Evolutionary conservation across 2,888 invertebrate species (phyloP).

Genomic region (Drosophila limbata): DNA sequence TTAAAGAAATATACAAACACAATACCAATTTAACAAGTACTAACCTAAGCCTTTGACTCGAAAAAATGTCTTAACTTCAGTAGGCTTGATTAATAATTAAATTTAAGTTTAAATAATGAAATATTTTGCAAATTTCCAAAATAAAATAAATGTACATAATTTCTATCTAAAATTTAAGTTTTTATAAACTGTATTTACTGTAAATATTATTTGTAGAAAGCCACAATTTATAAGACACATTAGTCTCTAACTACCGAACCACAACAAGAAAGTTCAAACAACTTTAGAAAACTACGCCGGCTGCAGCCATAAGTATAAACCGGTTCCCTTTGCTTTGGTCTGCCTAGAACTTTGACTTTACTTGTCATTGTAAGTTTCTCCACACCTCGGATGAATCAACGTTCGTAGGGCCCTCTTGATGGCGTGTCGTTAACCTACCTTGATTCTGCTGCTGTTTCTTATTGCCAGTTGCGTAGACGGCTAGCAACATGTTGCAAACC

Average conservation of each 20-base stretch:
- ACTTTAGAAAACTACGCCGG: constrained; percentile 22
- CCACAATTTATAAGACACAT: background rate
- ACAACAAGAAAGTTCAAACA: constrained; percentile 25
- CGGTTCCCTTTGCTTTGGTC: constrained; percentile 67
- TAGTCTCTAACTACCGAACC: constrained; percentile 5
- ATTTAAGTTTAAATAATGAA: background rate
- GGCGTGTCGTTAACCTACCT: constrained; percentile 63
- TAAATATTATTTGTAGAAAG: background rate
- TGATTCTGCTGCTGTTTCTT: constrained; percentile 68
- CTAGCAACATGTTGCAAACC: constrained; percentile 59
- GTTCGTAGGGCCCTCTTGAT: constrained; percentile 6
- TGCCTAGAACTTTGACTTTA: constrained; percentile 51
- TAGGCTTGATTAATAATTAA: background rate
- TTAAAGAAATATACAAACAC: too few relatives aligned
- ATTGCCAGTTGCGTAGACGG: constrained; percentile 56
- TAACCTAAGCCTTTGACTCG: too few relatives aligned
- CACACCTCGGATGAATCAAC: constrained; percentile 44
- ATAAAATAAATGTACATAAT: background rate
- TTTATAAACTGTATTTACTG: background rate
- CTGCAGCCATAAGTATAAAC: constrained; percentile 33
- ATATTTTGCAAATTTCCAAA: background rate
- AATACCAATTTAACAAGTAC: too few relatives aligned
- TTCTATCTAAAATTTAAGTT: background rate
- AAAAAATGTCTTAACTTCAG: background rate
- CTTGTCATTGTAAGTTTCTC: constrained; percentile 53